Evolutionary conservation across 2,113 vertebrate genomes (phyloP), one percentile per base, ranked within the genome.

Genomic region (Oriolus oriolus): DNA sequence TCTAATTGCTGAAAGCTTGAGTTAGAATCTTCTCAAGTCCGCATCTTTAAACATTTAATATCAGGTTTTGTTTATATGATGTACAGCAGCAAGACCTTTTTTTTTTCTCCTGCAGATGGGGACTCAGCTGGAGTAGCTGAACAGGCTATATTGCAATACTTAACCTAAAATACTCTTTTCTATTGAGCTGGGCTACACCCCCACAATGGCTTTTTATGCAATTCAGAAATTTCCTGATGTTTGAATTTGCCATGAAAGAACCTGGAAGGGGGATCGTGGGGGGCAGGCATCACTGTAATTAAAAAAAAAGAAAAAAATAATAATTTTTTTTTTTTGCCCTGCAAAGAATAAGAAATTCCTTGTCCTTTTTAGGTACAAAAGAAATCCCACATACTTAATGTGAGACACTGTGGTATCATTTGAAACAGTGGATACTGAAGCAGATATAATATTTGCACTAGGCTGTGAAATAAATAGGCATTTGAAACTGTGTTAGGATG

Each of bases 401-500:
- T 56, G 35, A 86, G 24, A 47, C 44, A 31, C 60, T 24, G 56
- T 2, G 8, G 31, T 53, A 33, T 68, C 6, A 0, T 63, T 59
- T 90, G 76, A 88, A 83, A 87, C 23, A 85, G 60, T 57, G 85
- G 64, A 86, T 44, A 77, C 44, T 41, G 80, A 31, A 81, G 83
- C 80, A 92, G 52, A 64, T 0, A 7, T 86, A 81, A 60, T 96
- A 71, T 90, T 90, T 92, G 71, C 64, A 86, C 60, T 93, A 90
- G 80, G 53, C 60, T 86, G 73, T 63, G 76, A 94, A 96, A 86
- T 94, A 95, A 94, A 94, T 56, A 86, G 83, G 69, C 90, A 75
- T 93, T 90, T 84, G 88, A 95, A 95, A 80, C 56, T 44, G 53
- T 57, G 76, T 56, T 86, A 90, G 90, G 93, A 92, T 96, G 60